Evolutionary conservation across 2,797 vertebrate genomes (phyloP).

Genomic region (Nasua narica): DNA sequence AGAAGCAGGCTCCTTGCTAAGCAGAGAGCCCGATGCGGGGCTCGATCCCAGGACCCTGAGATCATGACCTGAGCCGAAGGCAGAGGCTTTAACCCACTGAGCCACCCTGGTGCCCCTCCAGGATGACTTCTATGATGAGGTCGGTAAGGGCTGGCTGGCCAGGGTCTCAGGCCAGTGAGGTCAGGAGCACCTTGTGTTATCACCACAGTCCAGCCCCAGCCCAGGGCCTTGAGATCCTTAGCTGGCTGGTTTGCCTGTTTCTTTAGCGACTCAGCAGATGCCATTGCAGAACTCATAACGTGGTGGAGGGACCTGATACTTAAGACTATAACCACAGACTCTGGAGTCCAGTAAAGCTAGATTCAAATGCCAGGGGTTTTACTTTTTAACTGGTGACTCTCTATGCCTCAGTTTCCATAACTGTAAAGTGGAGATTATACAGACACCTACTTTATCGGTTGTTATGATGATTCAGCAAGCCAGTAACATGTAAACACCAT

Average conservation of each 20-base stretch:
- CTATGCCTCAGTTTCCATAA: background rate
- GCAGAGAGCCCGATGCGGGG: no score
- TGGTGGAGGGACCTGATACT: background rate
- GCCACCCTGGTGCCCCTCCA: background rate
- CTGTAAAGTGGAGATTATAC: background rate
- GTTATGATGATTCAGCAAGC: background rate
- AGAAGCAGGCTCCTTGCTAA: no score
- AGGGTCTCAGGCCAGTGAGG: background rate
- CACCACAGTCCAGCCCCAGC: background rate
- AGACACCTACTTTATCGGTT: background rate
- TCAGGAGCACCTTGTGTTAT: background rate
- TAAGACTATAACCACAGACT: background rate
- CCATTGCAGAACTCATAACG: background rate
- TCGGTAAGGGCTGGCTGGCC: background rate
- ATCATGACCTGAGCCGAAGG: no score
- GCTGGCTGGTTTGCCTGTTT: background rate
- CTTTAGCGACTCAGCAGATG: background rate
- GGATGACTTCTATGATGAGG: background rate
- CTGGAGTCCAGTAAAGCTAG: background rate
- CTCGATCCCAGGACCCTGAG: no score
- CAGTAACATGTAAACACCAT: no score
- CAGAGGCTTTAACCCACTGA: no score
- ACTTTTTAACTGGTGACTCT: background rate
- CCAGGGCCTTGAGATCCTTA: background rate
- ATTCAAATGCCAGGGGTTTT: background rate